These are phyloP conservation scores for Pituophis catenifer DNA, from an alignment of 2,113 vertebrate genomes.

Conservation along the genomic window DNA sequence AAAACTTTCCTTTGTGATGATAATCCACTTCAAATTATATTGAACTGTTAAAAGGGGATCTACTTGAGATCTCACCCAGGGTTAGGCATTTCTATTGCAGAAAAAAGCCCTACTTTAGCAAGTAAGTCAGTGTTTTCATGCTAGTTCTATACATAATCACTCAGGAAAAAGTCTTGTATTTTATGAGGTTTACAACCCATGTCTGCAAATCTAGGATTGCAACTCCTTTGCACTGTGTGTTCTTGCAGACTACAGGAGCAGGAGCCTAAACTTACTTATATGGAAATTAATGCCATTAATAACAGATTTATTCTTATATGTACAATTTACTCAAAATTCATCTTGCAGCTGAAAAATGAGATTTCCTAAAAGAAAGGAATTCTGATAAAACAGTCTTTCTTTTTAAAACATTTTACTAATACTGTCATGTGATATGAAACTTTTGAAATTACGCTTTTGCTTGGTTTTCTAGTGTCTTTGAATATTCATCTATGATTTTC, in stretches of 20 bases:
- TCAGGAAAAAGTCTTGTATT: neutral
- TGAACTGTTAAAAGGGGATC: neutral
- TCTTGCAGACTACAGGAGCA: neutral
- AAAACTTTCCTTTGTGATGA: neutral
- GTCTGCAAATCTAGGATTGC: neutral
- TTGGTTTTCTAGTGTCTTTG: neutral
- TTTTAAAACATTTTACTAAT: neutral
- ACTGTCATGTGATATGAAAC: neutral
- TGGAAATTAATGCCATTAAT: neutral
- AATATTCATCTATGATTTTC: neutral
- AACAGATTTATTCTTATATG: neutral
- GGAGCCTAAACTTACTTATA: neutral
- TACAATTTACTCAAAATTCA: neutral
- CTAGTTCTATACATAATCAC: neutral
- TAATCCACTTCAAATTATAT: neutral
- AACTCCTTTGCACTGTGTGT: neutral
- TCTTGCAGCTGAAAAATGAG: neutral
- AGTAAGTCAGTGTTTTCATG: neutral
- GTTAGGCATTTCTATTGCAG: neutral
- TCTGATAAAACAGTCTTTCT: neutral
- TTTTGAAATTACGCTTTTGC: neutral
- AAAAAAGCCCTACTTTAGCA: neutral
- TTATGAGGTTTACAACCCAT: neutral
- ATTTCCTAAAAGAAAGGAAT: neutral
- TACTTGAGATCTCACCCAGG: neutral